Evolutionary conservation across 2,113 vertebrate genomes (phyloP).

Genomic region (Azemiops feae): DNA sequence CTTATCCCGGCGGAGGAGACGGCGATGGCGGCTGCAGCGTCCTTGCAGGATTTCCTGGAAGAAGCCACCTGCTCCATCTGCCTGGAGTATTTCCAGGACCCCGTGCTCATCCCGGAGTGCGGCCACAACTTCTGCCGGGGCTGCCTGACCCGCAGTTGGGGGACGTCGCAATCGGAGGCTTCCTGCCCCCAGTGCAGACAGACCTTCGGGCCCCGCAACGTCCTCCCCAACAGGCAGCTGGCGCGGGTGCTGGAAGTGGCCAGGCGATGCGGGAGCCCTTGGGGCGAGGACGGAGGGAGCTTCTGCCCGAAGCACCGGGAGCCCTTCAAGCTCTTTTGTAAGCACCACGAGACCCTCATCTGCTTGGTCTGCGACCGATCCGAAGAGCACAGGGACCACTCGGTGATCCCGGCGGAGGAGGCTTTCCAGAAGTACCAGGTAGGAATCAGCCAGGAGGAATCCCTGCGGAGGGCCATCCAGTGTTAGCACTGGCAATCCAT

Average conservation of each 20-base stretch:
- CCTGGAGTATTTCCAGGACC: no score
- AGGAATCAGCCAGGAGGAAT: not conserved
- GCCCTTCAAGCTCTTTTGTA: not conserved
- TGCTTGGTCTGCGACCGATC: not conserved
- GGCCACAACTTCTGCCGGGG: no score
- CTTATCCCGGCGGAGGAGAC: no score
- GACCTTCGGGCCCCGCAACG: not conserved
- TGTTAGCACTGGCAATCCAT: no score
- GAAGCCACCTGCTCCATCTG: no score
- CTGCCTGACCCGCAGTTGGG: no score
- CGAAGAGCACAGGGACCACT: not conserved
- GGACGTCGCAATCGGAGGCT: no score
- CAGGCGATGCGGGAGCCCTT: fast-evolving
- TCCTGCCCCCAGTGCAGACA: no score
- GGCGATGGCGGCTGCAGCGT: no score
- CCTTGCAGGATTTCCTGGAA: no score
- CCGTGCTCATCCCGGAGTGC: no score
- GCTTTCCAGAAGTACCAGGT: not conserved
- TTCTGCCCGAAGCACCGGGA: not conserved
- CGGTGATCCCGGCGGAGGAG: not conserved
- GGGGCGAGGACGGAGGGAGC: not conserved
- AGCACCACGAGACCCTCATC: not conserved
- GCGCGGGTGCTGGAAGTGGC: not conserved
- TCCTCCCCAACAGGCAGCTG: not conserved
- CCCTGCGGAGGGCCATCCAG: no score